A percentile compares a stretch with the other conserved stretches of the same genome.
These are phyloP conservation scores for Caenorhabditis drosophilae DNA, from an alignment of 2,888 invertebrate genomes.

Conservation along the genomic window DNA sequence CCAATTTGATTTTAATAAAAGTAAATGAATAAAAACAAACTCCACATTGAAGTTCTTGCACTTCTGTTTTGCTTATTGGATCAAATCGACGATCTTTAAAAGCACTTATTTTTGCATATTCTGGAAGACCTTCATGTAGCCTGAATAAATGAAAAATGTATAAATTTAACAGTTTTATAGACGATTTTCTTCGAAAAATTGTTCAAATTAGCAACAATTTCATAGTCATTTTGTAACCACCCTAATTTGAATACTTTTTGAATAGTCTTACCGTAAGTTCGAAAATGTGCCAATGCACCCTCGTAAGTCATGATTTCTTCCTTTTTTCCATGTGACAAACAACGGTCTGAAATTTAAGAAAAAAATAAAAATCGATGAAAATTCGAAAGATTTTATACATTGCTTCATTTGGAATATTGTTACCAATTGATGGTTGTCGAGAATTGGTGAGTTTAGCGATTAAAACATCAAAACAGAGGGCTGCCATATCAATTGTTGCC, in stretches of 20 bases:
- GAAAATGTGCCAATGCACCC: conserved; percentile 97
- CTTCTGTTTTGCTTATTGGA: conserved; percentile 90
- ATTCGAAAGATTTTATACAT: conserved; percentile 4
- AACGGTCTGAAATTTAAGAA: conserved; percentile 79
- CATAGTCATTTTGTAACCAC: no score
- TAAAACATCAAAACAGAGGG: conserved; percentile 98
- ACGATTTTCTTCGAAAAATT: no score
- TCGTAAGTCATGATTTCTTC: conserved; percentile 88
- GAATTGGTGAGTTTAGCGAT: not conserved
- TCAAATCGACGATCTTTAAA: conserved; percentile 95
- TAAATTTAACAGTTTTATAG: not conserved
- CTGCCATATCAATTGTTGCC: conserved; percentile 90
- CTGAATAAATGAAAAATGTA: conserved; percentile 6
- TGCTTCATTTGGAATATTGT: conserved; percentile 76
- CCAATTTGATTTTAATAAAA: no score
- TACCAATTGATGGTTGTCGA: conserved; percentile 70
- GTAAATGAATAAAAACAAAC: conserved; percentile 33
- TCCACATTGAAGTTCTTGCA: conserved; percentile 75
- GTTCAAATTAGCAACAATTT: no score
- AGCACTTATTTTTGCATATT: conserved; percentile 74
- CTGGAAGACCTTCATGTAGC: conserved; percentile 51
- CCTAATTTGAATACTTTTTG: no score
- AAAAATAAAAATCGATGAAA: not conserved
- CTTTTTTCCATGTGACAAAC: conserved; percentile 99
- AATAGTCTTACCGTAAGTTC: conserved; percentile 34